phyloP scores from a whole-genome alignment of 2,888 invertebrate species.

The Drosophila neotestacea region DNA sequence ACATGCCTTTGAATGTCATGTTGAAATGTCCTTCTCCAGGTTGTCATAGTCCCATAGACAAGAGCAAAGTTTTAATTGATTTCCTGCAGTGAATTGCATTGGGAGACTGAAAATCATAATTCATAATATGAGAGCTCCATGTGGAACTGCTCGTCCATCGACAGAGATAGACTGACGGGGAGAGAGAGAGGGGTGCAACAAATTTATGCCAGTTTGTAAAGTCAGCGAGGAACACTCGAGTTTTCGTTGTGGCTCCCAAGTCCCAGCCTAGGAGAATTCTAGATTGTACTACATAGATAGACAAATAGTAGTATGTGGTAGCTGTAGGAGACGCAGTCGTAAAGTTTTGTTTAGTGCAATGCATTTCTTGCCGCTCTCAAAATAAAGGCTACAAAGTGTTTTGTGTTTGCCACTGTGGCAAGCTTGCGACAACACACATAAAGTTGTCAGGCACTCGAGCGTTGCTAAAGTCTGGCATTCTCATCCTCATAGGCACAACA shows the following conservation, averaged over 20 bases:
- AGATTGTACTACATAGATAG: conserved; percentile 5
- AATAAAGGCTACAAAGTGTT: conserved; percentile 77
- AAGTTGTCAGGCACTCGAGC: conserved; percentile 68
- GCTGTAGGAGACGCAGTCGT: conserved; percentile 27
- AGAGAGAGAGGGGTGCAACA: background rate
- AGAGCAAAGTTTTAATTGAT: conserved; percentile 75
- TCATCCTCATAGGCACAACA: conserved; percentile 14
- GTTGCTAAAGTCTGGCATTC: conserved; percentile 40
- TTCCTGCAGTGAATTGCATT: conserved; percentile 59
- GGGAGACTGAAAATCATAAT: conserved; percentile 47
- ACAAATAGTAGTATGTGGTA: background rate
- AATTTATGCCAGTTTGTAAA: conserved; percentile 57
- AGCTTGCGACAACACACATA: conserved; percentile 74
- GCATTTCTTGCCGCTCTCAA: conserved; percentile 49
- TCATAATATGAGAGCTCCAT: conserved; percentile 26
- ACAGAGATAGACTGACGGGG: background rate
- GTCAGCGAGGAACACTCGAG: conserved; percentile 18
- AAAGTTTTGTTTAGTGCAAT: conserved; percentile 53
- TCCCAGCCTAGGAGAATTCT: background rate
- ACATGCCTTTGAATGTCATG: conserved; percentile 51
- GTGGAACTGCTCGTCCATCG: background rate
- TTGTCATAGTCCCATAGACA: conserved; percentile 28
- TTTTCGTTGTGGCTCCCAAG: conserved; percentile 17
- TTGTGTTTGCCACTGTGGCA: conserved; percentile 54
- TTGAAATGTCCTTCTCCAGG: conserved; percentile 37